Conservation (phyloP, 2,113 vertebrate species). For the Bubo scandiacus region DNA sequence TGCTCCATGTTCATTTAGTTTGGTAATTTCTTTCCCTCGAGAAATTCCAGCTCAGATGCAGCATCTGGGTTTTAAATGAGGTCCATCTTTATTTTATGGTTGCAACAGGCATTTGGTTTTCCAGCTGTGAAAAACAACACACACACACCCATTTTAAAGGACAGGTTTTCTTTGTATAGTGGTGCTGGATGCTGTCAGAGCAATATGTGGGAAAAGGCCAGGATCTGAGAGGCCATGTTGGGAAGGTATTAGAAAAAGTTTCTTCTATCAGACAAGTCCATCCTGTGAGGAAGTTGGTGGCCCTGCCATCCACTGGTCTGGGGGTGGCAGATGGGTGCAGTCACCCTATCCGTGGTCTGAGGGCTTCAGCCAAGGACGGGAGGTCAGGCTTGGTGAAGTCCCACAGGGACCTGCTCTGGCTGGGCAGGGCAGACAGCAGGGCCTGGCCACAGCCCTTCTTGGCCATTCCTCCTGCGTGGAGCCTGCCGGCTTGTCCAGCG, state of each 20-base stretch:
- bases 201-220: neutral
- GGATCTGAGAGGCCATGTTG: neutral
- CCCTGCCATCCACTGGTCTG: neutral
- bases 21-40: constrained; percentile 18
- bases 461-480: neutral
- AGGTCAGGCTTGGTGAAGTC: neutral
- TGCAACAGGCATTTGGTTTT: neutral
- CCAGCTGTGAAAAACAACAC: neutral
- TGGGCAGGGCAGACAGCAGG: neutral
- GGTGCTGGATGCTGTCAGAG: neutral
- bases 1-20: neutral
- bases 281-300: neutral
- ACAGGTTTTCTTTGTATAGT: rapidly evolving
- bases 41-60: constrained; percentile 4
- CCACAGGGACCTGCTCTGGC: neutral
- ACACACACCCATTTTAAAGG: neutral
- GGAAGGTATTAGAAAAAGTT: neutral
- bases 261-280: neutral
- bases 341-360: neutral
- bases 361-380: neutral
- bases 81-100: constrained; percentile 27
- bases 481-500: neutral
- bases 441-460: neutral
- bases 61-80: constrained; percentile 26
- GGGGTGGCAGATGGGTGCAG: neutral